Evolutionary conservation across 2,797 vertebrate species (phyloP).

Genomic region (Picus viridis): DNA sequence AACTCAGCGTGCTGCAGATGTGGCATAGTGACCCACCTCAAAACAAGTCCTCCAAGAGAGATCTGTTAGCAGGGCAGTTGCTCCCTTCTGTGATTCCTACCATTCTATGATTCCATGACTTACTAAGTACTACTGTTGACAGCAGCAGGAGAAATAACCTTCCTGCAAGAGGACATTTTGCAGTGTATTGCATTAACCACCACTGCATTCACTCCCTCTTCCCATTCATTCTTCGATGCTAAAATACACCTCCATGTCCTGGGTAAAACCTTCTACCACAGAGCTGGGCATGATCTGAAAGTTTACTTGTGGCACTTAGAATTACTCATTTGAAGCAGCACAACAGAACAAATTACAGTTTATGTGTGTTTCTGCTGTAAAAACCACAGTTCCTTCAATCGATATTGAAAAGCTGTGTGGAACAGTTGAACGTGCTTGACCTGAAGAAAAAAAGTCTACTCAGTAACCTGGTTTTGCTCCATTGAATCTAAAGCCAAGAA

Average conservation of each 20-base stretch:
- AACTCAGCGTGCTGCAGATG: not conserved
- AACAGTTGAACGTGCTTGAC: not conserved
- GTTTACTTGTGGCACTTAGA: not conserved
- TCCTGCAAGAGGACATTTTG: not conserved
- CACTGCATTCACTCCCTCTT: not conserved
- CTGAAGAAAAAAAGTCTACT: not conserved
- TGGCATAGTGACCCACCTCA: not conserved
- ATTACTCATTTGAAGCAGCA: not conserved
- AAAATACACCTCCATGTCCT: not conserved
- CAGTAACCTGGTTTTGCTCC: not conserved
- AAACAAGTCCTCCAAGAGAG: not conserved
- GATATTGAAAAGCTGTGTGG: not conserved
- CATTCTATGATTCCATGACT: too few species aligned
- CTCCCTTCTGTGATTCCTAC: too few species aligned
- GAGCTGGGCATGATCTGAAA: not conserved
- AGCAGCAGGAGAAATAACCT: not conserved
- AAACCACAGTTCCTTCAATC: not conserved
- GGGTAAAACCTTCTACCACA: not conserved
- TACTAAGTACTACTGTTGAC: not conserved
- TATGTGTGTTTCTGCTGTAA: not conserved
- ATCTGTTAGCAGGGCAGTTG: not conserved
- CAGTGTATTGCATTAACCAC: not conserved
- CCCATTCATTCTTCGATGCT: not conserved
- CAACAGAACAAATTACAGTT: not conserved
- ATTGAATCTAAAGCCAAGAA: not conserved